Evolutionary conservation across 1,140 invertebrate genomes (phyloP), one percentile per base, ranked within the genome.

Genomic region (Brachionus koreanus): DNA sequence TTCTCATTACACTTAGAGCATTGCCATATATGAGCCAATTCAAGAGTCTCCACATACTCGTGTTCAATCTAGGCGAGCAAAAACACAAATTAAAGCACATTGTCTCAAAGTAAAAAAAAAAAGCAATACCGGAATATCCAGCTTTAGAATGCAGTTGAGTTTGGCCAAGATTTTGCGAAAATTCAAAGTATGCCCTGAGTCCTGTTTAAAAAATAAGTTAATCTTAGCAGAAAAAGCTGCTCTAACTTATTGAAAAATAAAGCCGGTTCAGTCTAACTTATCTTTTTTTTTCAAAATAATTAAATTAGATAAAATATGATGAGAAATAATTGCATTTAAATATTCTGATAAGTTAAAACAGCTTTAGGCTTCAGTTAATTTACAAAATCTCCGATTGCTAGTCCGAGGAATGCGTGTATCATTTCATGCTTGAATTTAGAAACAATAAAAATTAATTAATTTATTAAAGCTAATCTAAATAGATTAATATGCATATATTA

Each of bases 331-430:
- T n/a, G 16, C 23, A 12, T 43, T 46, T n/a, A 23, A 75, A 29
- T 69, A 37, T 39, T 29, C 13, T 57, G 49, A 57, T 57, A 57
- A 57, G 49, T 57, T 57, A 57, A 57, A 57, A 19, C 49, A 57
- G 49, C 49, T 57, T 57, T 57, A 7, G 49, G 49, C 49, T 10
- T 65, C 25, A 65, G 33, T 65, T 65, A 65, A 69, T 39, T 69
- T 79, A 79, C 76, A 79, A 79, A 79, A 79, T 79, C 61, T 79
- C 76, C 76, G 37, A 79, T 65, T 79, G 76, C 46, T 42, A 79
- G 76, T 42, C 76, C 76, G 29, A 79, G 49, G 33, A 61, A 79
- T 25, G 76, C 76, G 49, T 79, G 76, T n/a, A 79, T 79, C 76
- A 79, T 79, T 79, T 79, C 76, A 61, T 79, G 76, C 76, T 79